These are phyloP conservation scores for Acanthiza pusilla DNA, from an alignment of 2,797 vertebrate species.

Conservation along the genomic window DNA sequence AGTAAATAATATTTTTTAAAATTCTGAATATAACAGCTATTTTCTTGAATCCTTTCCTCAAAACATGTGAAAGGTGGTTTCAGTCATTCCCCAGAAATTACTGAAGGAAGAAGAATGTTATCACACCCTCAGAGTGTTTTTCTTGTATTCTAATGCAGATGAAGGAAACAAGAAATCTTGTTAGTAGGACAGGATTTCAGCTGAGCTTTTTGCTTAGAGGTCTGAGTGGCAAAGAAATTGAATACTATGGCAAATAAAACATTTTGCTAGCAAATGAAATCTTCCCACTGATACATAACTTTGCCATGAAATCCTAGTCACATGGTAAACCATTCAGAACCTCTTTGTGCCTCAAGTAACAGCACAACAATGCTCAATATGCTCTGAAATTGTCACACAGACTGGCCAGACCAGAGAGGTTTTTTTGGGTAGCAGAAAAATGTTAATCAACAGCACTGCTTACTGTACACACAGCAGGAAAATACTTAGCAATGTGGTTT, in stretches of 20 bases:
- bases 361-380: background rate
- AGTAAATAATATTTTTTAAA: rapidly evolving
- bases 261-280: background rate
- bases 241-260: background rate
- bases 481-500: background rate
- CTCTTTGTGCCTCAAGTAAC: background rate
- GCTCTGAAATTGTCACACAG: background rate
- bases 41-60: background rate
- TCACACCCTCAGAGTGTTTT: background rate
- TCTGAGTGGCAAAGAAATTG: background rate
- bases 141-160: background rate
- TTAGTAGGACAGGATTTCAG: background rate
- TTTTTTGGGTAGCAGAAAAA: background rate
- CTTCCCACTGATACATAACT: background rate
- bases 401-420: background rate
- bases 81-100: background rate
- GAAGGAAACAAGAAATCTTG: background rate
- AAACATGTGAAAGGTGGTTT: background rate
- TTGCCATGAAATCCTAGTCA: background rate
- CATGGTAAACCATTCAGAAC: background rate
- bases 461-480: background rate
- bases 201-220: background rate
- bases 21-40: background rate
- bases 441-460: background rate
- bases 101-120: background rate